Evolutionary conservation across 2,797 vertebrate species (phyloP).

Genomic region (Prionace glauca): DNA sequence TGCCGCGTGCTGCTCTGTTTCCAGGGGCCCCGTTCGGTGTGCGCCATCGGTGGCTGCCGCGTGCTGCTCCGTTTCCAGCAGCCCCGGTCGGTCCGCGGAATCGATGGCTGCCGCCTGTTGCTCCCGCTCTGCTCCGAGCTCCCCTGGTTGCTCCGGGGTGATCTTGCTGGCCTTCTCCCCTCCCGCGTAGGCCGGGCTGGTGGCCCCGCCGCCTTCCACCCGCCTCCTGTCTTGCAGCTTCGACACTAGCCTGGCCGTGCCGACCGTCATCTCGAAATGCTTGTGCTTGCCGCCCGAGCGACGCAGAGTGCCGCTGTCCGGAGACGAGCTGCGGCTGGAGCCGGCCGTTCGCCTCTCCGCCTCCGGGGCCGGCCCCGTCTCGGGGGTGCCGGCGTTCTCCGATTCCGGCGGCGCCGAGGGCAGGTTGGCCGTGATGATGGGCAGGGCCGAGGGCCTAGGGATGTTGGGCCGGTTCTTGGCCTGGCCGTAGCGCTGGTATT

Average conservation of each 20-base stretch:
- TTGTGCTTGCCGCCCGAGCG: neutral
- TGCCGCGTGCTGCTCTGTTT: neutral
- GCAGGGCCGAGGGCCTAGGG: neutral
- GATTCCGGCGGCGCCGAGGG: neutral
- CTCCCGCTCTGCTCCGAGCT: neutral
- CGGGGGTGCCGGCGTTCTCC: neutral
- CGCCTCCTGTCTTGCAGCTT: constrained; percentile 12
- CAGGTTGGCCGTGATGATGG: constrained; percentile 17
- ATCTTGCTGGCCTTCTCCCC: neutral
- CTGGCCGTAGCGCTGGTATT: constrained; percentile 27
- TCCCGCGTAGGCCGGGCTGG: neutral
- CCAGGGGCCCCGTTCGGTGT: neutral
- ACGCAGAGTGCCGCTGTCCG: neutral
- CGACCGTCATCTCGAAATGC: neutral
- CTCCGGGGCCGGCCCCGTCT: neutral
- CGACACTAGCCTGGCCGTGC: neutral
- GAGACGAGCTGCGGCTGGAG: neutral
- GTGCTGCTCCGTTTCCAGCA: neutral
- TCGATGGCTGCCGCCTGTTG: neutral
- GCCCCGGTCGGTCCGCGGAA: neutral
- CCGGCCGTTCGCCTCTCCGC: neutral
- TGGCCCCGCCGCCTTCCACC: neutral
- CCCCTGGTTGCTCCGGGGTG: neutral
- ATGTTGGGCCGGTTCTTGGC: neutral
- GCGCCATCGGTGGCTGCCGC: neutral